Evolutionary conservation across 2,888 invertebrate genomes (phyloP).

Genomic region (Epinotia ramella): DNA sequence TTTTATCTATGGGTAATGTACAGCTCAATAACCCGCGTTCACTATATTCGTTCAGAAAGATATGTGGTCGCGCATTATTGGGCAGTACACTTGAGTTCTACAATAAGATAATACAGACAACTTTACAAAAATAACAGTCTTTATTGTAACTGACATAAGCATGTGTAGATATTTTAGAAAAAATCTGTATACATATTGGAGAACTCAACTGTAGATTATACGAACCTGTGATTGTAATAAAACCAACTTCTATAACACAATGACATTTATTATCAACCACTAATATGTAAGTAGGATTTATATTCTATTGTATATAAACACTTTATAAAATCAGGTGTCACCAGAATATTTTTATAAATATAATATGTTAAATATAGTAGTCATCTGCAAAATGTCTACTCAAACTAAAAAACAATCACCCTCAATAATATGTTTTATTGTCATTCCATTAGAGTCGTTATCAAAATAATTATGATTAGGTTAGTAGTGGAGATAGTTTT

Average conservation of each 20-base stretch:
- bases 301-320: slow-evolving; percentile 7
- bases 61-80: too few species aligned
- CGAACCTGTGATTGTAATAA: slow-evolving; percentile 7
- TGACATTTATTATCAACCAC: slow-evolving; percentile 20
- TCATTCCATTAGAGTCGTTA: not conserved
- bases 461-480: not conserved
- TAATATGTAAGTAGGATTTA: slow-evolving; percentile 8
- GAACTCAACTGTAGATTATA: too few species aligned
- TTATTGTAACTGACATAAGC: too few species aligned
- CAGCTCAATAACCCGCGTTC: too few species aligned
- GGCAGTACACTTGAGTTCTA: too few species aligned
- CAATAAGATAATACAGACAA: too few species aligned
- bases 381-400: not conserved
- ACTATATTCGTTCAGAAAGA: too few species aligned
- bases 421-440: not conserved
- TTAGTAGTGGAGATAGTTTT: not conserved
- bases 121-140: too few species aligned
- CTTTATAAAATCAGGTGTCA: not conserved
- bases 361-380: slow-evolving; percentile 21
- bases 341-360: slow-evolving; percentile 11
- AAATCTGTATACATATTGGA: too few species aligned
- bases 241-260: slow-evolving; percentile 8
- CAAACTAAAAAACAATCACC: not conserved
- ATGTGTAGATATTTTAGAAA: too few species aligned
- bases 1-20: too few species aligned